Evolutionary conservation across 2,888 invertebrate genomes (phyloP).

Genomic region (Parascotia fuliginaria): DNA sequence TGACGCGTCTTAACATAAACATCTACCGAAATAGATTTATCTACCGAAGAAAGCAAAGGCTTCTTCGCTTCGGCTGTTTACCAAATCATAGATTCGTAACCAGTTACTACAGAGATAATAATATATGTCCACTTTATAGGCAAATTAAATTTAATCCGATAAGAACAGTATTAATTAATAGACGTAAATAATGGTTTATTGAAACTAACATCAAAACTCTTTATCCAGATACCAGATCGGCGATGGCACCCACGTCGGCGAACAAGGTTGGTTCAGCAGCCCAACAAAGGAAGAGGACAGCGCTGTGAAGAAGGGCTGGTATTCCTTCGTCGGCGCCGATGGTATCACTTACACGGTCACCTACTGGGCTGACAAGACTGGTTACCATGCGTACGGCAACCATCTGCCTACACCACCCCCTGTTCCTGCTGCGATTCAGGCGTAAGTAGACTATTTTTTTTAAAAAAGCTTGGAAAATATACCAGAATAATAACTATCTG

Average conservation of each 20-base stretch:
- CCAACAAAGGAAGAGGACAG: slow-evolving; percentile 68
- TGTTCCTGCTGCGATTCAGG: slow-evolving; percentile 68
- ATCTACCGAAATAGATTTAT: no score
- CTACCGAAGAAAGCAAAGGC: no score
- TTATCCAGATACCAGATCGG: slow-evolving; percentile 69
- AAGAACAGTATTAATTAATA: no score
- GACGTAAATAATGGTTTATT: neutral
- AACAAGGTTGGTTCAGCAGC: slow-evolving; percentile 73
- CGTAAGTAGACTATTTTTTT: slow-evolving; percentile 60
- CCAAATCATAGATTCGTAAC: no score
- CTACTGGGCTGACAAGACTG: slow-evolving; percentile 79
- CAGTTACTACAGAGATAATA: no score
- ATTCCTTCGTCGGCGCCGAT: slow-evolving; percentile 71
- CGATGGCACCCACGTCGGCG: slow-evolving; percentile 78
- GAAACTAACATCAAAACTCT: slow-evolving; percentile 4
- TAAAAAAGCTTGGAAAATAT: no score
- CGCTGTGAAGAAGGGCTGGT: slow-evolving; percentile 80
- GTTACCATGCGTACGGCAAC: slow-evolving; percentile 77
- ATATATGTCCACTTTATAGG: no score
- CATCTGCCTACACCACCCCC: slow-evolving; percentile 78
- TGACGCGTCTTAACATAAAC: no score
- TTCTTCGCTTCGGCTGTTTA: no score
- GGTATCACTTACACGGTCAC: slow-evolving; percentile 76
- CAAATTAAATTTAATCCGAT: no score
- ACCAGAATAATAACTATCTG: no score